These are phyloP conservation scores for Calyptomena viridis DNA, from an alignment of 2,113 vertebrate species.

Conservation along the genomic window DNA sequence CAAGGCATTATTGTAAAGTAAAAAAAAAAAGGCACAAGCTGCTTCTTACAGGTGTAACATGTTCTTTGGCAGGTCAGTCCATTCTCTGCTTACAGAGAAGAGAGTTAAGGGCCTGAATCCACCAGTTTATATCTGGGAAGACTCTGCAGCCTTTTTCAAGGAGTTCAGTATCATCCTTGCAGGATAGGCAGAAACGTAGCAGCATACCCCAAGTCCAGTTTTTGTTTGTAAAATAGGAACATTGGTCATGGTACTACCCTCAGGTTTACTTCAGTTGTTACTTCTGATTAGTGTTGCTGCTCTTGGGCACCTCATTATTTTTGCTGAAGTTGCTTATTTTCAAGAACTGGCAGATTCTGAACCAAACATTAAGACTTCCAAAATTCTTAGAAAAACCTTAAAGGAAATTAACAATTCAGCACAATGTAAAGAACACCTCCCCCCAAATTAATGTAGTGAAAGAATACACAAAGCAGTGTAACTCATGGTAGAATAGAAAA, in stretches of 20 bases:
- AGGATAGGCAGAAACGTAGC: not conserved
- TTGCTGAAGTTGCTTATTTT: not conserved
- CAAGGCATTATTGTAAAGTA: not conserved
- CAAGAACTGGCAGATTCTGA: not conserved
- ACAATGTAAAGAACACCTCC: not conserved
- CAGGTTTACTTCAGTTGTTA: not conserved
- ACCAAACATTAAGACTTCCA: not conserved
- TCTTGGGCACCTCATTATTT: not conserved
- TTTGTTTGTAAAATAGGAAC: not conserved
- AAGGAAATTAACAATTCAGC: not conserved
- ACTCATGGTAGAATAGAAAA: not conserved
- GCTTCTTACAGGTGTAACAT: not conserved
- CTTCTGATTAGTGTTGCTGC: not conserved
- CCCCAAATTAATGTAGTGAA: not conserved
- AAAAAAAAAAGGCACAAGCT: not conserved
- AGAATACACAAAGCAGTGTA: not conserved
- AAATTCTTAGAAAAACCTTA: not conserved
- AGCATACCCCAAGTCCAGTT: not conserved
- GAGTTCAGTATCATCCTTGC: not conserved
- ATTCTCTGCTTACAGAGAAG: not conserved
- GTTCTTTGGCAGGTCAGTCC: not conserved
- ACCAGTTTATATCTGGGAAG: rapidly evolving
- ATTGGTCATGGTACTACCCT: too few species aligned
- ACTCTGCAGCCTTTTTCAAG: not conserved
- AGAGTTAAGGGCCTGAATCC: not conserved